Evolutionary conservation across 2,113 vertebrate genomes (phyloP).

Genomic region (Cheilinus undulatus): DNA sequence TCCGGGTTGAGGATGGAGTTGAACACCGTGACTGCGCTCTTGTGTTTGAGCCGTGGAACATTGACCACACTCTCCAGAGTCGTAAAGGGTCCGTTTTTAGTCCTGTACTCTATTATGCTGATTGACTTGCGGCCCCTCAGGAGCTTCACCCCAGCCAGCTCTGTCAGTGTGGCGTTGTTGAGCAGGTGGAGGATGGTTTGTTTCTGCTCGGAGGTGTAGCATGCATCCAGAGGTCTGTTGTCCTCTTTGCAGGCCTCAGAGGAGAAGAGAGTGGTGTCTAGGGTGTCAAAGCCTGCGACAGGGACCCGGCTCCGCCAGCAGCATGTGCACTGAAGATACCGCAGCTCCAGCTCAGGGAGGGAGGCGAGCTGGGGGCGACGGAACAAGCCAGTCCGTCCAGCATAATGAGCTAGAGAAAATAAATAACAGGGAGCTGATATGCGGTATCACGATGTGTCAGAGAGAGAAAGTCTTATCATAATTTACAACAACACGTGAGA

Average conservation of each 20-base stretch:
- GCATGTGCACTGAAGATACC: slow-evolving; percentile 77
- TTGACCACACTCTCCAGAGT: slow-evolving; percentile 81
- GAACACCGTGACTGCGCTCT: slow-evolving; percentile 80
- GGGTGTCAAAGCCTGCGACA: slow-evolving; percentile 49
- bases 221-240: slow-evolving; percentile 66
- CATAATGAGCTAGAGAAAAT: slow-evolving; percentile 37
- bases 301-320: slow-evolving; percentile 78
- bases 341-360: slow-evolving; percentile 59
- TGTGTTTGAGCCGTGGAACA: slow-evolving; percentile 83
- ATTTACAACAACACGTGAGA: not conserved
- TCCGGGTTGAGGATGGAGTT: slow-evolving; percentile 81
- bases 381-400: slow-evolving; percentile 64
- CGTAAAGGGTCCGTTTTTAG: slow-evolving; percentile 80
- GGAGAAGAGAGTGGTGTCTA: slow-evolving; percentile 21
- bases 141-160: slow-evolving; percentile 79
- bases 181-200: slow-evolving; percentile 80
- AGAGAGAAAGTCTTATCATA: too few species aligned
- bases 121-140: slow-evolving; percentile 82
- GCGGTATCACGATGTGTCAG: too few species aligned
- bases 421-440: not conserved
- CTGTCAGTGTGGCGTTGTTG: slow-evolving; percentile 76
- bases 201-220: slow-evolving; percentile 81
- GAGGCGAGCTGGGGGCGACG: slow-evolving; percentile 36
- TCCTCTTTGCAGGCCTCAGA: slow-evolving; percentile 40
- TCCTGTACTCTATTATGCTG: slow-evolving; percentile 78